phyloP scores from a whole-genome alignment of 2,113 vertebrate species.

The Rhipidura dahli region DNA sequence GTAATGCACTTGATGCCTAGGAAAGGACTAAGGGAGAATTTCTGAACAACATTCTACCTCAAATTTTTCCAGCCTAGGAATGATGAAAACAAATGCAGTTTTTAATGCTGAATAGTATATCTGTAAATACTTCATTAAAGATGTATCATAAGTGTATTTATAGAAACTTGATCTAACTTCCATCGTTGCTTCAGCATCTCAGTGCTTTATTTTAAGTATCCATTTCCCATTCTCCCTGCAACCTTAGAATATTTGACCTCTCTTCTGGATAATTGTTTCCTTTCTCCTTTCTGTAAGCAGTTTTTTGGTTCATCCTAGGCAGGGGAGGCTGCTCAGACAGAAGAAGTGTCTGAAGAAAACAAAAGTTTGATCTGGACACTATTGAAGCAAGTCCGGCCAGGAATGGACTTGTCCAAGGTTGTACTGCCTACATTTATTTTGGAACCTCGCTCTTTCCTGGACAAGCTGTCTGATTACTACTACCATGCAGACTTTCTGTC shows the following conservation, averaged over 20 bases:
- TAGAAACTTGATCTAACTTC: not conserved
- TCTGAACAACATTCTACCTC: not conserved
- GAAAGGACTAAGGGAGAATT: not conserved
- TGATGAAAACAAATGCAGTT: not conserved
- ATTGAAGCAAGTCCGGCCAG: slow-evolving; percentile 96
- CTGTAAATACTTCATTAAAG: not conserved
- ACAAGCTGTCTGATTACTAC: slow-evolving; percentile 98
- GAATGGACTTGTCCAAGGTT: slow-evolving; percentile 98
- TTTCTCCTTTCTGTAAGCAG: not conserved
- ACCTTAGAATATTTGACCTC: not conserved
- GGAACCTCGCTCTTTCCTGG: slow-evolving; percentile 94
- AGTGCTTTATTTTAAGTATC: not conserved
- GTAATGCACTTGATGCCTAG: not conserved
- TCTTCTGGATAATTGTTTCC: not conserved
- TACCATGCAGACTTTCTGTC: slow-evolving; percentile 97
- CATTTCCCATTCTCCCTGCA: not conserved
- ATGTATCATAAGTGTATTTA: not conserved
- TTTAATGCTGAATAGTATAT: not conserved
- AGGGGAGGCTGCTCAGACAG: slow-evolving; percentile 94
- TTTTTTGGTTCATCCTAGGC: slow-evolving; percentile 76
- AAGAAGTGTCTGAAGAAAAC: slow-evolving; percentile 97
- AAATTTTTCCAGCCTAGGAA: not conserved
- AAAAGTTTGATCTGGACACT: slow-evolving; percentile 98
- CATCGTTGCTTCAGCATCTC: not conserved
- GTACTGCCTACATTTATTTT: slow-evolving; percentile 97